These are phyloP conservation scores for Athalia circularis DNA, from an alignment of 2,888 invertebrate genomes.

Conservation along the genomic window DNA sequence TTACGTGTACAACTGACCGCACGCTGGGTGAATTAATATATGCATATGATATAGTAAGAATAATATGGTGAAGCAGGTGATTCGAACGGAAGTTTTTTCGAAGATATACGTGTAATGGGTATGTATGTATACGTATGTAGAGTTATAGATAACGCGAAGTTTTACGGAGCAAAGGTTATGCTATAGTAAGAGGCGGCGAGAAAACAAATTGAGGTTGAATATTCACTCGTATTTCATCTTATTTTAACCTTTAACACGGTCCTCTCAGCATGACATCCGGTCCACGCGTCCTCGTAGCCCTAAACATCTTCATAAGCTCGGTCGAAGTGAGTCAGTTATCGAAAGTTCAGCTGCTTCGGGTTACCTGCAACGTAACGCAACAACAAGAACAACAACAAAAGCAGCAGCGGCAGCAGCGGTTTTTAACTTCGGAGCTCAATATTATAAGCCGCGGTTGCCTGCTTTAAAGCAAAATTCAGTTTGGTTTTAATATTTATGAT, in stretches of 20 bases:
- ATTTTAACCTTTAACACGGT: constrained; percentile 42
- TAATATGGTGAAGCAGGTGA: background rate
- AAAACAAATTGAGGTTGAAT: constrained; percentile 42
- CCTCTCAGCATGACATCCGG: constrained; percentile 44
- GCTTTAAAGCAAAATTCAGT: constrained; percentile 12
- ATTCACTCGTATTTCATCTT: constrained; percentile 42
- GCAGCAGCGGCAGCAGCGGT: no score
- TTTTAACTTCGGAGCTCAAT: no score
- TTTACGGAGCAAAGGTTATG: constrained; percentile 24
- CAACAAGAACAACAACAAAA: no score
- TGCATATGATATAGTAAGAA: background rate
- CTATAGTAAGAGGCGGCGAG: background rate
- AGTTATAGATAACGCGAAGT: background rate
- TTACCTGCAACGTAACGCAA: no score
- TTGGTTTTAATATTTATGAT: constrained; percentile 30
- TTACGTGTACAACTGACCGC: background rate
- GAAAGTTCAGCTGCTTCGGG: background rate
- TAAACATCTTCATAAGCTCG: constrained; percentile 38
- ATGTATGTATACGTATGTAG: no score
- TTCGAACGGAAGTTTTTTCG: background rate
- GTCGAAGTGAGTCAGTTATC: constrained; percentile 35
- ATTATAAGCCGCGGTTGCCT: no score
- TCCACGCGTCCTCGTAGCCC: constrained; percentile 39
- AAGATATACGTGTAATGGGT: background rate
- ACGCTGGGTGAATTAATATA: background rate